Base-by-base conservation (phyloP, 2,113 vertebrate species). In the Pterocles burchelli region DNA sequence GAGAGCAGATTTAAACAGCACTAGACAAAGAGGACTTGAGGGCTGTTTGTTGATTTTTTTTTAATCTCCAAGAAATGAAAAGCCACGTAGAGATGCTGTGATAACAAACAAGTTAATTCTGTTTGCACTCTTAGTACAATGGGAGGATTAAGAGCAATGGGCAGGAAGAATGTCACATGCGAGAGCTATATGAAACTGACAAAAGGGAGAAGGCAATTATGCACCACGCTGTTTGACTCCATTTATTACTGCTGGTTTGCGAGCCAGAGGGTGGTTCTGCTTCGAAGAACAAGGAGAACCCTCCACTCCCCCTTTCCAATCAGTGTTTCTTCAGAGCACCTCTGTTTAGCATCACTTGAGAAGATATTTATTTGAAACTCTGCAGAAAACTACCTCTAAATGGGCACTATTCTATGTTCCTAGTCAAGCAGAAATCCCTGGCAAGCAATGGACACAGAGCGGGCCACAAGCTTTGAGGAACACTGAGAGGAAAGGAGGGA, bases 211-310 rank as follows among this genome's bases (percentile, higher is more conserved):
- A 65, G 85, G 86, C 73, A 72, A 75, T 95, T 96, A 89, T 1
- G 17, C 24, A 49, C 49, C 28, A 46, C 1, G 9, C 73, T 89
- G 29, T 33, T 19, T 92, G 79, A 78, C 83, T 94, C 90, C 5
- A 0, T 29, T 80, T 66, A 63, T 91, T 93, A 65, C 57, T 33
- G 85, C 88, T 81, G 90, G 4, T 78, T n/a, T 0, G 0, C 0
- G 31, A 94, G 86, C 88, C 90, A 93, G 86, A 36, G 9, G 65
- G 70, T 90, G 84, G 96, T 96, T 96, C 94, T 92, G 95, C 93
- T 90, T 86, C 89, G 84, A 10, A 90, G 89, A 72, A 46, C 88
- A 90, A 93, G 83, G 45, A 88, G 82, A 93, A 88, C 41, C 1
- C 65, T 88, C 67, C 51, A 12, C n/a, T 93, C 52, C 26, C 51